Percentiles rank a stretch among this genome's conserved stretches.
Conservation (phyloP, 2,888 invertebrate genomes). For the Xylophagus ater region DNA sequence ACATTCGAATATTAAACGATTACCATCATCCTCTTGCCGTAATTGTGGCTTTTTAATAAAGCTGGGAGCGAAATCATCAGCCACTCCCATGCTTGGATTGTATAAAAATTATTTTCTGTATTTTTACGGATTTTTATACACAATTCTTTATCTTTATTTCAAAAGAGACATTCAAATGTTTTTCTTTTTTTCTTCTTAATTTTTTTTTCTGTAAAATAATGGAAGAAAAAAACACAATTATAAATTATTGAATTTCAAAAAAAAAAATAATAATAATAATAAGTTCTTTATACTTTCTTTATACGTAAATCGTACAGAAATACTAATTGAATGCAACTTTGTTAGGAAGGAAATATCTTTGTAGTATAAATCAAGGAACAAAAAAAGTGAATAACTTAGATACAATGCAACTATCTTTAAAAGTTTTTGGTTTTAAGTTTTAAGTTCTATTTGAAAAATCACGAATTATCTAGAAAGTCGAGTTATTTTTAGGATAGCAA, state of each 20-base stretch:
- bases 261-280: not conserved
- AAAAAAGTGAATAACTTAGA: too few species aligned
- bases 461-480: too few species aligned
- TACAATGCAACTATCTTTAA: too few species aligned
- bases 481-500: too few species aligned
- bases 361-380: too few species aligned
- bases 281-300: too few species aligned
- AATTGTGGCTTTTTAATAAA: slow-evolving; percentile 97
- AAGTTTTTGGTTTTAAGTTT: too few species aligned
- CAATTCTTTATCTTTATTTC: slow-evolving; percentile 3
- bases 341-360: too few species aligned
- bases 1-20: slow-evolving; percentile 89
- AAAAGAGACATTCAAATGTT: slow-evolving; percentile 2
- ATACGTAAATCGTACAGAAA: too few species aligned
- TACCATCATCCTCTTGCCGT: slow-evolving; percentile 92
- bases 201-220: slow-evolving; percentile 8
- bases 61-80: slow-evolving; percentile 93
- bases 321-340: too few species aligned
- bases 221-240: not conserved
- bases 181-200: slow-evolving; percentile 8
- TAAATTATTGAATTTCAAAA: not conserved
- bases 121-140: not conserved
- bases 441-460: too few species aligned
- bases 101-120: not conserved
- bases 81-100: slow-evolving; percentile 35